A percentile compares a stretch with the other conserved stretches of the same genome.
Conservation (phyloP, 2,113 vertebrate species). For the Numenius arquata region DNA sequence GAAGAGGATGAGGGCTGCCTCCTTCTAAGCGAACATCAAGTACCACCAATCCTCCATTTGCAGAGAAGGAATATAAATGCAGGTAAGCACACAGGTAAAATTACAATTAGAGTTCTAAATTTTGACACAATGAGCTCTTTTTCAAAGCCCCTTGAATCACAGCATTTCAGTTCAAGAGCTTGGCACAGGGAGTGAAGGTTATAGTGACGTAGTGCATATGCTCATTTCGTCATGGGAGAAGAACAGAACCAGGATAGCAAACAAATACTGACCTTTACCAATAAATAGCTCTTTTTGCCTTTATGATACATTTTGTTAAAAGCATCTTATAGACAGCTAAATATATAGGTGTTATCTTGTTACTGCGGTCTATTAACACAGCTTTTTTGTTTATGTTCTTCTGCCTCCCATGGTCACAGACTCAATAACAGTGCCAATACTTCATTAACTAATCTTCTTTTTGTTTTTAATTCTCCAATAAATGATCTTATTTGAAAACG, state of each 20-base stretch:
- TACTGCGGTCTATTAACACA: background rate
- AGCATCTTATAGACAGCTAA: background rate
- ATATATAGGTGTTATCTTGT: background rate
- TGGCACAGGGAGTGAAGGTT: background rate
- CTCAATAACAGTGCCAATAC: background rate
- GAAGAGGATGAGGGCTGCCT: background rate
- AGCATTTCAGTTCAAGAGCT: background rate
- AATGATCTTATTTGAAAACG: background rate
- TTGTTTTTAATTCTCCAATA: background rate
- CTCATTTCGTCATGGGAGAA: background rate
- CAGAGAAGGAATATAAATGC: background rate
- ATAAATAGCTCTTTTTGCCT: background rate
- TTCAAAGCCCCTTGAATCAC: background rate
- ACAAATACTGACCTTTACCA: background rate
- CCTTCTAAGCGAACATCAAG: background rate
- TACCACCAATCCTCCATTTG: background rate
- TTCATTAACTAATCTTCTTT: background rate
- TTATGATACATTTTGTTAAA: background rate
- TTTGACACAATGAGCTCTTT: background rate
- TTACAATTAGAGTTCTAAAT: background rate
- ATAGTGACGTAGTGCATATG: accelerated
- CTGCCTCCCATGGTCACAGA: background rate
- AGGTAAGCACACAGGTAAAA: background rate
- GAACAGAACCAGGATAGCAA: background rate
- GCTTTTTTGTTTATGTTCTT: background rate